Conservation (phyloP, 2,888 invertebrate genomes). For the Chymomyza caudatula region DNA sequence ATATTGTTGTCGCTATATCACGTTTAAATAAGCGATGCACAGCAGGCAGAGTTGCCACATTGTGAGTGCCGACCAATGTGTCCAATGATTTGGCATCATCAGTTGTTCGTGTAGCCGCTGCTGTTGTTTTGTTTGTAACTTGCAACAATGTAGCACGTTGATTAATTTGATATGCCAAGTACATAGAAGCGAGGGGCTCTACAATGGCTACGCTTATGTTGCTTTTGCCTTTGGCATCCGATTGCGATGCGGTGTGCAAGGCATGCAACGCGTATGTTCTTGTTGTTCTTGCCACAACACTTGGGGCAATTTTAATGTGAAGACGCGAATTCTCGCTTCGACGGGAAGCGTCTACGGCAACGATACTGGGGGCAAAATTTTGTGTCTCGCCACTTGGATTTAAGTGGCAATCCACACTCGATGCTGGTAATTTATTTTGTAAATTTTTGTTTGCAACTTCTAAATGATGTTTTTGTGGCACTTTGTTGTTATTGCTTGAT, state of each 20-base stretch:
- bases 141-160: slow-evolving; percentile 72
- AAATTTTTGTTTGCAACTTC: slow-evolving; percentile 59
- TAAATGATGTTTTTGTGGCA: slow-evolving; percentile 34
- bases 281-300: slow-evolving; percentile 1
- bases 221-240: slow-evolving; percentile 27
- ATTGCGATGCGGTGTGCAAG: slow-evolving; percentile 56
- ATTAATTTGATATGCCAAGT: slow-evolving; percentile 71
- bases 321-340: neutral
- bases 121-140: slow-evolving; percentile 48
- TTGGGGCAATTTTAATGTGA: neutral
- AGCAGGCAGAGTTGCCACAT: slow-evolving; percentile 46
- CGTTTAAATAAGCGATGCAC: slow-evolving; percentile 67
- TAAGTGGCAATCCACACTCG: slow-evolving; percentile 55
- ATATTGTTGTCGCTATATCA: slow-evolving; percentile 56
- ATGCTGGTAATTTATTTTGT: slow-evolving; percentile 64
- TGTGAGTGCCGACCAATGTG: slow-evolving; percentile 5
- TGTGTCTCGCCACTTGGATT: slow-evolving; percentile 47
- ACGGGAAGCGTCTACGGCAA: neutral
- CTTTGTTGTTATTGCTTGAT: neutral
- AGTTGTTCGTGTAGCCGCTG: slow-evolving; percentile 27
- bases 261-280: neutral
- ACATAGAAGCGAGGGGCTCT: slow-evolving; percentile 61
- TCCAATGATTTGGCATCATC: slow-evolving; percentile 1
- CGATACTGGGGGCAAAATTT: slow-evolving; percentile 5
- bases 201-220: slow-evolving; percentile 17